These are phyloP conservation scores for Neomorphus geoffroyi DNA, from an alignment of 2,797 vertebrate species.

Conservation along the genomic window DNA sequence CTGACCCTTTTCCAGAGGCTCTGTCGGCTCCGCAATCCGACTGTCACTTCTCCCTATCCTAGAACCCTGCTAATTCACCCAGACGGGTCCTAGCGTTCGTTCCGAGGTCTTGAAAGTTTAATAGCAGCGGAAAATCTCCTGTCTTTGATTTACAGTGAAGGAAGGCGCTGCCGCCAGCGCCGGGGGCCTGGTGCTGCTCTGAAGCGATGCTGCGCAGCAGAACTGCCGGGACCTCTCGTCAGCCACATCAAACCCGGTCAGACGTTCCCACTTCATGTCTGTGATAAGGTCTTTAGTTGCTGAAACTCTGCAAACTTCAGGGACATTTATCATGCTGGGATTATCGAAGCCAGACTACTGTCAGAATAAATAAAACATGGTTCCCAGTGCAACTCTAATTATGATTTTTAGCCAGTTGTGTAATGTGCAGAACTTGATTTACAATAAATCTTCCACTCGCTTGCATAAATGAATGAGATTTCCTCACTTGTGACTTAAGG, in stretches of 20 bases:
- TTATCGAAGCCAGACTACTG: conserved; percentile 57
- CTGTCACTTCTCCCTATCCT: conserved; percentile 6
- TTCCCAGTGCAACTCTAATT: conserved; percentile 60
- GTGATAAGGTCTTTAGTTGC: conserved; percentile 45
- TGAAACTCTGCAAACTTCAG: conserved; percentile 29
- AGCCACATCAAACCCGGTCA: conserved; percentile 29
- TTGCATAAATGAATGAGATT: conserved; percentile 42
- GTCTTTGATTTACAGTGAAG: background rate
- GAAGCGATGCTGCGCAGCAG: background rate
- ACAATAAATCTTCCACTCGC: conserved; percentile 60
- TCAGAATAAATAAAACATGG: conserved; percentile 65
- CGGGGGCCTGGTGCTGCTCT: background rate
- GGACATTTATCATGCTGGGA: conserved; percentile 43
- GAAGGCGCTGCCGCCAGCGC: background rate
- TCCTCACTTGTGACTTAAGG: conserved; percentile 26
- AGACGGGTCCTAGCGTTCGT: background rate
- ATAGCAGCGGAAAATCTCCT: background rate
- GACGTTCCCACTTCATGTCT: background rate
- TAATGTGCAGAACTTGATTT: conserved; percentile 64
- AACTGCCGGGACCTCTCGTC: background rate
- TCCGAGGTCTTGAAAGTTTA: background rate
- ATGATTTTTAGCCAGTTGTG: conserved; percentile 68
- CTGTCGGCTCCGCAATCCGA: background rate
- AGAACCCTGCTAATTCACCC: background rate
- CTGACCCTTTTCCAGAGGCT: conserved; percentile 33